Percentiles rank a stretch among this genome's conserved stretches.
Conservation (phyloP, 2,113 vertebrate genomes). For the Spea bombifrons region DNA sequence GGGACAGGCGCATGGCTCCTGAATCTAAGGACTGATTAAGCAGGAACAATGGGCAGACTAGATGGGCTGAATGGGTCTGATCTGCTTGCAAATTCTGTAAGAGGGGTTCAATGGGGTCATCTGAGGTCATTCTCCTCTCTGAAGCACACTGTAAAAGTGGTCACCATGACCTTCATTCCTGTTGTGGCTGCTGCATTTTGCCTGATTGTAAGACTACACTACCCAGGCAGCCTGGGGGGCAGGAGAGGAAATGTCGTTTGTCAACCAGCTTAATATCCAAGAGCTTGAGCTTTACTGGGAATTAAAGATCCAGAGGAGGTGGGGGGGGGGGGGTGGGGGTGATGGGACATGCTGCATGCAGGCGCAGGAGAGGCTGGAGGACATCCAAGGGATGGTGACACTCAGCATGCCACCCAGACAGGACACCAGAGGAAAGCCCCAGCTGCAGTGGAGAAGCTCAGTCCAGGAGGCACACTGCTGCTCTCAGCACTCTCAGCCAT, state of each 20-base stretch:
- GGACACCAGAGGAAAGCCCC: not conserved
- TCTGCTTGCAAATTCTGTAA: too few relatives aligned
- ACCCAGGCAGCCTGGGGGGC: constrained; percentile 69
- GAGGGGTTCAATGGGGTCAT: too few relatives aligned
- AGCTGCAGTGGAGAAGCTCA: not conserved
- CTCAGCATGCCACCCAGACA: not conserved
- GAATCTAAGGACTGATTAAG: too few relatives aligned
- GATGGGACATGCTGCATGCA: not conserved
- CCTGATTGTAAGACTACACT: constrained; percentile 74
- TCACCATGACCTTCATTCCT: too few relatives aligned
- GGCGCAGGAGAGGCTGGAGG: constrained; percentile 45
- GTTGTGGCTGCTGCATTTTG: too few relatives aligned
- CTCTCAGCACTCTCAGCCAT: not conserved
- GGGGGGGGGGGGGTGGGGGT: not conserved
- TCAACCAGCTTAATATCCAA: constrained; percentile 58
- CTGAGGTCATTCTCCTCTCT: too few relatives aligned
- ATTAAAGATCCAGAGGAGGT: not conserved
- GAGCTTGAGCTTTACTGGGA: constrained; percentile 63
- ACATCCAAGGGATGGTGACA: constrained; percentile 11
- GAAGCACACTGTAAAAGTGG: too few relatives aligned
- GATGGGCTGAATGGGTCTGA: too few relatives aligned
- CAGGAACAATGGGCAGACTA: too few relatives aligned
- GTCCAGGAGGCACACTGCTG: not conserved
- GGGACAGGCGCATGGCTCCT: too few relatives aligned
- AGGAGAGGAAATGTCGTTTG: constrained; percentile 76